Base-by-base conservation (phyloP, 2,888 invertebrate species). In the Falcaria lacertinaria region DNA sequence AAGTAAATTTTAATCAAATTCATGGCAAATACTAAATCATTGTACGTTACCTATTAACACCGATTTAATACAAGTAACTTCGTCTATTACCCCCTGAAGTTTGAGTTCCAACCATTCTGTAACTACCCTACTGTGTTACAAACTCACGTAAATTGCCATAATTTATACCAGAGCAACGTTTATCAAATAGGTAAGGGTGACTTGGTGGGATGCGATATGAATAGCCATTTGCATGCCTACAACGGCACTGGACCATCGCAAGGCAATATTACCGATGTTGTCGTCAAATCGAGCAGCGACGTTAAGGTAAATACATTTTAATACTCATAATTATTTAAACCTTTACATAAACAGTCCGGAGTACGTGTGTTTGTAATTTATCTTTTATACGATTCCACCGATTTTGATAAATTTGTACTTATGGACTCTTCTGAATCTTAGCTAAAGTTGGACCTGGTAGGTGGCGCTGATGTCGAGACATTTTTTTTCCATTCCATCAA, bases 281-380 rank as follows among this genome's bases (percentile, higher is more conserved):
- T 97, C 34, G 94, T 97, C 34, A 97, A 97, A 82, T 97, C 97
- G 38, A 96, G 96, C 83, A 97, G 97, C 80, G 98, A 98, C 77
- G 98, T 98, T 28, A 94, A 96, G 89, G 92, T 92, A 64, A 35
- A 39, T 49, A 28, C 1, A 28, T 28, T 28, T 11, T 2, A 28
- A 28, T 28, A 11, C 1, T 28, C 0, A 1, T 28, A 28, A 11
- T 11, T 3, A 22, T 22, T 6, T 1, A 22, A 22, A 22, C n/a
- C 19, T 6, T 19, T 19, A 19, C 19, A 6, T 6, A 6, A 19
- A 19, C 19, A 19, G 0, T 19, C 19, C 3, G 19, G 19, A n/a
- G n/a, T n/a, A n/a, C n/a, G n/a, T n/a, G n/a, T n/a, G n/a, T n/a
- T n/a, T n/a, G n/a, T n/a, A n/a, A n/a, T n/a, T n/a, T n/a, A n/a